phyloP scores from a whole-genome alignment of 2,113 vertebrate species.

The Cisticola juncidis region DNA sequence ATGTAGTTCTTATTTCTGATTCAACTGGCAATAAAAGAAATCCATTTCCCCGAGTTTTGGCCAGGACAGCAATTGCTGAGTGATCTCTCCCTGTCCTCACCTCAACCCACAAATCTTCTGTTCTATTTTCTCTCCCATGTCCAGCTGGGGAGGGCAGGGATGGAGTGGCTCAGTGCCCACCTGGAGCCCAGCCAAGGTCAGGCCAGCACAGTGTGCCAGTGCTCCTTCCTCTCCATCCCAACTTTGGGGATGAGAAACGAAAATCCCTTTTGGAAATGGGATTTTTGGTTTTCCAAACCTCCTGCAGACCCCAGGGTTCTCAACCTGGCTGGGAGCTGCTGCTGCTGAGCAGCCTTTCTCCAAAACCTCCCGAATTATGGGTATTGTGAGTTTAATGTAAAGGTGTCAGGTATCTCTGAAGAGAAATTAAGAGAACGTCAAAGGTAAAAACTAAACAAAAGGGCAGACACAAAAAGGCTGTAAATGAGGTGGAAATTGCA shows the following conservation, averaged over 20 bases:
- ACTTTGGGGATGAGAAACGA: background rate
- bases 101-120: background rate
- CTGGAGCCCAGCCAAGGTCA: background rate
- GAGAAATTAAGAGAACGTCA: slow-evolving; percentile 63
- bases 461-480: slow-evolving; percentile 44
- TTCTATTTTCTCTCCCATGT: background rate
- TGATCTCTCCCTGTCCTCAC: background rate
- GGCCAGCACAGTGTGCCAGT: rapidly evolving
- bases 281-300: background rate
- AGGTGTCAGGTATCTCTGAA: slow-evolving; percentile 54
- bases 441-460: slow-evolving; percentile 66
- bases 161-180: background rate
- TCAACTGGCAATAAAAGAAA: background rate
- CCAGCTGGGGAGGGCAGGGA: background rate
- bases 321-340: background rate
- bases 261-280: background rate
- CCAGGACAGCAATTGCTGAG: background rate
- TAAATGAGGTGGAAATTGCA: slow-evolving; percentile 63
- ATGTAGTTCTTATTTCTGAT: background rate
- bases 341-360: background rate
- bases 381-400: slow-evolving; percentile 60
- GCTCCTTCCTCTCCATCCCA: background rate
- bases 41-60: background rate
- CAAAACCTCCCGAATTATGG: background rate
- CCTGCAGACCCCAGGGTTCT: background rate